Evolutionary conservation across 2,888 invertebrate genomes (phyloP), one percentile per base, ranked within the genome.

Genomic region (Caenorhabditis japonica): DNA sequence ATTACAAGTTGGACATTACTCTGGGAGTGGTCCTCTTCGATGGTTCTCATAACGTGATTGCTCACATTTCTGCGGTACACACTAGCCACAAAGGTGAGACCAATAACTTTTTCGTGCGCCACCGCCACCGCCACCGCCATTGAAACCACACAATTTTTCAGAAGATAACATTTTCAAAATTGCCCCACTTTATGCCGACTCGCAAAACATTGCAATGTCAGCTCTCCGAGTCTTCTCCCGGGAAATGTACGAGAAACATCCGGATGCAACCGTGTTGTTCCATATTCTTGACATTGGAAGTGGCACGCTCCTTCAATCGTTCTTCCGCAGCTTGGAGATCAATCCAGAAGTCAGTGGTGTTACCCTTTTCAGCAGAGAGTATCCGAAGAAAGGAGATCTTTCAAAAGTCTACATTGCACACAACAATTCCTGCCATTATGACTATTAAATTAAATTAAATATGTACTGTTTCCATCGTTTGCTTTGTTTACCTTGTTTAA

Each of bases 361-460:
- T 13, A 66, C 73, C 15, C 34, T 73, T 2, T 73, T 62, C 46
- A 68, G 73, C 25, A 19, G 30, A 2, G 56, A 53, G 13, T 52
- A 58, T 19, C 66, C 66, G 41, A 13, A 34, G 13, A 55, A 41
- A n/a, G 66, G 72, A 3, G 64, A 59, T 23, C 15, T 53, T 13
- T 59, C 64, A 1, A 59, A 52, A 23, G 72, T 72, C 13, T 73
- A 15, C 27, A 66, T 73, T 30, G 56, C 73, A 17, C 73, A 73
- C 27, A 73, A 73, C 44, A 73, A 73, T 34, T 73, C 73, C 3
- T 60, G 73, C 27, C 73, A 73, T 43, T 73, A 66, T 66, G 73
- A 73, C 25, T 73, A 66, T 36, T 71, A 17, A 39, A 23, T 30
- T 38, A 23, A 13, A 4, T 17, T 19, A 41, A 15, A 34, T n/a